phyloP scores from a whole-genome alignment of 2,797 vertebrate genomes.

The Gymnodraco acuticeps region DNA sequence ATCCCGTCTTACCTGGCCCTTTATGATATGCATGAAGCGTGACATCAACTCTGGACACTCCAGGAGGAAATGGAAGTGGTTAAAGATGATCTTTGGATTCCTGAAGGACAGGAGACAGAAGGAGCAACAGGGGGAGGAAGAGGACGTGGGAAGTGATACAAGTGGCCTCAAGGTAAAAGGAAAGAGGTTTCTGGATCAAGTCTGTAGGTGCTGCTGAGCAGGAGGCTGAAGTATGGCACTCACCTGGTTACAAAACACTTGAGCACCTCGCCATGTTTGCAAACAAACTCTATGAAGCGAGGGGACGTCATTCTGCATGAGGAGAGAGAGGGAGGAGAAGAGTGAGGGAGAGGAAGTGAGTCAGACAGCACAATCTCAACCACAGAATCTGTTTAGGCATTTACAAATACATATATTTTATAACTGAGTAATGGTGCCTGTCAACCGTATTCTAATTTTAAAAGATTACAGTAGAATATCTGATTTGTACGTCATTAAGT shows the following conservation, averaged over 20 bases:
- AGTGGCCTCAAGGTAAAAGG: constrained; percentile 57
- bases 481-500: too few relatives aligned
- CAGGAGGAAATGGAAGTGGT: constrained; percentile 98
- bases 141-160: not conserved
- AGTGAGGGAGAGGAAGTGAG: not conserved
- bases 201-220: constrained; percentile 7
- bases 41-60: constrained; percentile 99
- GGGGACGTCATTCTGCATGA: constrained; percentile 95
- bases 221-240: constrained; percentile 54
- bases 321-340: constrained; percentile 23
- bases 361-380: not conserved
- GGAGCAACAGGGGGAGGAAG: constrained; percentile 7
- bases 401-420: not conserved
- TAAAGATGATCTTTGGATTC: constrained; percentile 99
- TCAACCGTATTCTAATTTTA: too few relatives aligned
- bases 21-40: constrained; percentile 99
- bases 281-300: constrained; percentile 98
- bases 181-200: constrained; percentile 29
- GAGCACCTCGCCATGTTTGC: constrained; percentile 97
- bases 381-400: constrained; percentile 9
- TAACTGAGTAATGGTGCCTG: too few relatives aligned
- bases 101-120: constrained; percentile 71
- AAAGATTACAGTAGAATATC: too few relatives aligned
- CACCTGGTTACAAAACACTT: constrained; percentile 99
- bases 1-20: constrained; percentile 90